Evolutionary conservation across 2,888 invertebrate genomes (phyloP).

Genomic region (Zeuzera pyrina): DNA sequence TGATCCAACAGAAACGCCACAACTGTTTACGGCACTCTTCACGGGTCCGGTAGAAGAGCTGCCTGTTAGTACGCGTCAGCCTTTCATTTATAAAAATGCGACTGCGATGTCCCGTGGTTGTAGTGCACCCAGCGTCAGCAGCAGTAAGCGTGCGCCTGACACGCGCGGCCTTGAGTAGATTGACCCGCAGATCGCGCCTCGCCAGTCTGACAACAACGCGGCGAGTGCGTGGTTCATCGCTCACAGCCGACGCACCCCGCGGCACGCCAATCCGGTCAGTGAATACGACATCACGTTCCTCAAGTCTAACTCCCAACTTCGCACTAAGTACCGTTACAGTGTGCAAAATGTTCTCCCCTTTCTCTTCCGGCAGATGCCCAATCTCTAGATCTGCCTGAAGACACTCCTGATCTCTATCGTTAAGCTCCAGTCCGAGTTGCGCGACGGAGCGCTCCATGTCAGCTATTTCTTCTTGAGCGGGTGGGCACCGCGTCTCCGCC

Average conservation of each 20-base stretch:
- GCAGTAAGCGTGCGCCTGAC: background rate
- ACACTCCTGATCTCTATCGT: constrained; percentile 1
- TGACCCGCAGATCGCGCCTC: constrained; percentile 4
- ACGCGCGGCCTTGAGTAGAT: constrained; percentile 1
- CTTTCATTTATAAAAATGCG: constrained; percentile 13
- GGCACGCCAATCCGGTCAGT: constrained; percentile 3
- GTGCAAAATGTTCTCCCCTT: constrained; percentile 4
- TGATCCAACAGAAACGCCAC: constrained; percentile 5
- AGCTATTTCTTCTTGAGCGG: background rate
- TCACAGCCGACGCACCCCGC: constrained; percentile 1
- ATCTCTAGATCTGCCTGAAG: constrained; percentile 8
- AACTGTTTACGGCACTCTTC: constrained; percentile 6
- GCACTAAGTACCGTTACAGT: constrained; percentile 2
- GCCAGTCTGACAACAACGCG: constrained; percentile 3
- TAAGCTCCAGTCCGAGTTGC: constrained; percentile 1
- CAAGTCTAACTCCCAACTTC: constrained; percentile 4
- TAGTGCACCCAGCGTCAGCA: background rate
- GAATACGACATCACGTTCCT: constrained; percentile 6
- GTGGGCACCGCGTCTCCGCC: background rate
- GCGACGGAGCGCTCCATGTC: background rate
- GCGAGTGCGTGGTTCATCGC: background rate
- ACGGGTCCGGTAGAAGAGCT: constrained; percentile 6
- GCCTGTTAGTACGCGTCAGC: constrained; percentile 4
- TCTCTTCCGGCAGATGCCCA: constrained; percentile 7
- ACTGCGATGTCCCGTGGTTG: constrained; percentile 12